Percentiles rank a stretch among this genome's conserved stretches.
Evolutionary conservation across 1,140 invertebrate species (phyloP).

Genomic region (Tribolium madens): DNA sequence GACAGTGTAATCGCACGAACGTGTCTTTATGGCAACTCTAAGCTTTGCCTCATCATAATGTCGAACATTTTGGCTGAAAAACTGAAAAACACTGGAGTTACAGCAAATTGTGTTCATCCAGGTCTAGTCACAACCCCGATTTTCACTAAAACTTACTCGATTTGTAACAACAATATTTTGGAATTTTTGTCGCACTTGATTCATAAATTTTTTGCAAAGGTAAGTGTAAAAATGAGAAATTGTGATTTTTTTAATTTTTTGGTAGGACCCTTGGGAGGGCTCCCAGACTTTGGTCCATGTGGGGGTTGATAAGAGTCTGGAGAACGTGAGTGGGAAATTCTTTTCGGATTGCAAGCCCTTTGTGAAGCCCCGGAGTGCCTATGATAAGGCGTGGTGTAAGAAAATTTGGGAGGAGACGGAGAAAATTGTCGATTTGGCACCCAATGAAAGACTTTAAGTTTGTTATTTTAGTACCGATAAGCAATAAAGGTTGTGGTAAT

Average conservation of each 20-base stretch:
- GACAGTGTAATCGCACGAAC: neutral
- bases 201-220: neutral
- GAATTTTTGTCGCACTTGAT: neutral
- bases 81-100: slow-evolving; percentile 67
- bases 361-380: slow-evolving; percentile 21
- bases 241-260: slow-evolving; percentile 43
- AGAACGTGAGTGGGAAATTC: slow-evolving; percentile 46
- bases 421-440: neutral
- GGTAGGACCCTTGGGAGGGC: slow-evolving; percentile 68
- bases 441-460: neutral
- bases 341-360: slow-evolving; percentile 40
- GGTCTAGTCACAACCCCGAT: slow-evolving; percentile 7
- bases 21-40: neutral
- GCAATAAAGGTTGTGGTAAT: too few species aligned
- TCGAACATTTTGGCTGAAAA: slow-evolving; percentile 71
- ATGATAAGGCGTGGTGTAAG: slow-evolving; percentile 35
- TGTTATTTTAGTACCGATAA: neutral
- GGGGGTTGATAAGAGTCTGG: slow-evolving; percentile 67
- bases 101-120: slow-evolving; percentile 37
- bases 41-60: slow-evolving; percentile 78
- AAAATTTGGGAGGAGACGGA: slow-evolving; percentile 40
- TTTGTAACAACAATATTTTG: neutral
- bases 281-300: slow-evolving; percentile 72
- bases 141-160: neutral
- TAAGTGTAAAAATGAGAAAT: too few species aligned